Evolutionary conservation across 2,113 vertebrate species (phyloP), one percentile per base, ranked within the genome.

Genomic region (Hemibagrus wyckioides): DNA sequence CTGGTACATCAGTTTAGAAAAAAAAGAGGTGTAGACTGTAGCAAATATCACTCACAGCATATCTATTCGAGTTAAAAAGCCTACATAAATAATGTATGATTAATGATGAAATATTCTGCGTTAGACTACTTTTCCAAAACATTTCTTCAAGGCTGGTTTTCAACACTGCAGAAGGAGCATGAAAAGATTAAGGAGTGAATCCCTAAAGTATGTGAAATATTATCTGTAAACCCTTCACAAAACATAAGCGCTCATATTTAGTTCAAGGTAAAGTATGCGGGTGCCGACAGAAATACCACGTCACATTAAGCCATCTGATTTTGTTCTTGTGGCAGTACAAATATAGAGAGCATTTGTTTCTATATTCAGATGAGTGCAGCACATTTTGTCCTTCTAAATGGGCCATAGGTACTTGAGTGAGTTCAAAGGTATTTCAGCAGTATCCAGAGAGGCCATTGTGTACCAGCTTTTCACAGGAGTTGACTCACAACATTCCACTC

Each of bases 401-500:
- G 90, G 91, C 92, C 94, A 93, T 73, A 80, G 82, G 85, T 86
- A 89, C 95, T 96, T 94, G 91, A 96, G 90, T 69, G 54, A 93
- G 95, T 94, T 94, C 93, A 94, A 90, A 92, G 94, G 94, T 95
- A 92, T 84, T 82, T 81, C 90, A 89, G 92, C 92, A 92, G 92
- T 91, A 90, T 92, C 91, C 94, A 90, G 94, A 95, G 94, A 94
- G 94, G 94, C 93, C 95, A 95, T 95, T 94, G 94, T 95, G 94
- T 92, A 93, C 94, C 93, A 94, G 95, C 95, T 92, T 95, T 95
- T 96, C 92, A 95, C 92, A 94, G 94, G 94, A 88, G 88, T 91
- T 95, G 94, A 95, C 94, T 95, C 94, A 94, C 93, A 95, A 93
- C 94, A 93, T 93, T 94, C 94, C 94, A 95, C 94, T 96, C 92